phyloP scores from a whole-genome alignment of 1,140 invertebrate genomes.

The Sinonovacula constricta region DNA sequence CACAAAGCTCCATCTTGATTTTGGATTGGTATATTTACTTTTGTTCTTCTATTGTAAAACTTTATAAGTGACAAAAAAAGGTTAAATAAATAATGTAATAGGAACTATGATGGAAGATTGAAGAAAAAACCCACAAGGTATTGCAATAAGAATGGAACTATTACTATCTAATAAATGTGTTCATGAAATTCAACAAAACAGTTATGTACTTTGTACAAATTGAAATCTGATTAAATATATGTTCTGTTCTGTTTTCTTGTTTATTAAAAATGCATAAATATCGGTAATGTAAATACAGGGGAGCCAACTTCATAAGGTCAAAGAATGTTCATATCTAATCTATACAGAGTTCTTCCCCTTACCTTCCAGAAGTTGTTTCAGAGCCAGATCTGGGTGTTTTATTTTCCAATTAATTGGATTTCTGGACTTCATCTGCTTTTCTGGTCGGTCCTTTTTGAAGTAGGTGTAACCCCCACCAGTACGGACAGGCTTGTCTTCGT shows the following conservation, averaged over 20 bases:
- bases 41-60: no score
- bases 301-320: neutral
- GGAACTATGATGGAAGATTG: no score
- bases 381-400: slow-evolving; percentile 23
- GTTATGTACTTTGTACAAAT: no score
- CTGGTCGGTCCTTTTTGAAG: slow-evolving; percentile 61
- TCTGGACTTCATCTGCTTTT: slow-evolving; percentile 44
- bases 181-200: no score
- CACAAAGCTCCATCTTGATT: no score
- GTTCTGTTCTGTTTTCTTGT: neutral
- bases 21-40: no score
- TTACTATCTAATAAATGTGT: no score
- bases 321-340: neutral
- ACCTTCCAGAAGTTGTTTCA: slow-evolving; percentile 45
- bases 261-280: neutral
- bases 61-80: no score
- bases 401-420: slow-evolving; percentile 62
- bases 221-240: neutral
- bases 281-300: neutral
- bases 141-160: no score
- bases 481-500: slow-evolving; percentile 57
- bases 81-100: no score
- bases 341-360: neutral
- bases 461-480: slow-evolving; percentile 66
- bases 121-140: no score